phyloP scores from a whole-genome alignment of 2,113 vertebrate genomes.

The Columba janthina region DNA sequence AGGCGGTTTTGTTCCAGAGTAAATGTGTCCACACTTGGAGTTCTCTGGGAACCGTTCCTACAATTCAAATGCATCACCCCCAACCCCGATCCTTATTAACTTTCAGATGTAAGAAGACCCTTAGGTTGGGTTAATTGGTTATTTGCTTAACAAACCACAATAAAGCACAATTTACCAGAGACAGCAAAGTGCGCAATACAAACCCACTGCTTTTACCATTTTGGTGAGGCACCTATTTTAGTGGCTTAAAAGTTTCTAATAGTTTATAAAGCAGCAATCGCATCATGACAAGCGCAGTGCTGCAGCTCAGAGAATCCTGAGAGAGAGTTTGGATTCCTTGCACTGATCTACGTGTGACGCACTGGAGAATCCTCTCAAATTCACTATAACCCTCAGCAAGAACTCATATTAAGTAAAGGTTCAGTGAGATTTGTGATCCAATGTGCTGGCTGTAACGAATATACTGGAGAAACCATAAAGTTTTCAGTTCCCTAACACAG shows the following conservation, averaged over 20 bases:
- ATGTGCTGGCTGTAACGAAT: neutral
- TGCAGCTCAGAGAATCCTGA: neutral
- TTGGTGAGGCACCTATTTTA: neutral
- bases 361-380: neutral
- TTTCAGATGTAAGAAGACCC: neutral
- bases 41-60: neutral
- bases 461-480: rapidly evolving
- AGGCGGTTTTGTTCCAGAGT: neutral
- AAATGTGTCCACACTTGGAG: neutral
- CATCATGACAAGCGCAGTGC: neutral
- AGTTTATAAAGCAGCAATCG: neutral
- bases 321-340: neutral
- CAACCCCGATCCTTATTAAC: neutral
- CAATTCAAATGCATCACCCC: neutral
- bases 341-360: neutral
- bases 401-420: neutral
- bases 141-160: neutral
- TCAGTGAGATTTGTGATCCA: neutral
- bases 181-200: neutral
- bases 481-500: neutral
- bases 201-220: neutral
- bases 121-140: neutral
- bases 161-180: neutral
- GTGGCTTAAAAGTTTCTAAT: neutral
- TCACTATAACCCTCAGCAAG: neutral